Base-by-base conservation (phyloP, 2,888 invertebrate genomes). In the Ophion ventricosus region DNA sequence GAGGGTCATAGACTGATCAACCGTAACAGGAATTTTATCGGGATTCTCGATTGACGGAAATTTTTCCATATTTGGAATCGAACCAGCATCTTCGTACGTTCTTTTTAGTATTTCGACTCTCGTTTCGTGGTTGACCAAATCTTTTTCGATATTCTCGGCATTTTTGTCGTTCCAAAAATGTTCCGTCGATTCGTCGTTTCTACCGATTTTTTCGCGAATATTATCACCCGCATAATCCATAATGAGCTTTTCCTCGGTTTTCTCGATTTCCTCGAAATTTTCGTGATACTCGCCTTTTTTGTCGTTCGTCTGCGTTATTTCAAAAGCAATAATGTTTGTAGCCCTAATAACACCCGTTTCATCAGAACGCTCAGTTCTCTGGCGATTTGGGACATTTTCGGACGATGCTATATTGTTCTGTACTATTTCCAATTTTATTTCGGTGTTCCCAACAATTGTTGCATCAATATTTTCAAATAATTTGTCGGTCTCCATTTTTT, bases 181-280 rank as follows among this genome's bases (percentile, higher is more conserved):
- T 56, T 29, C 56, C 2, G 25, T 25, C 25, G 14, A 11, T 43
- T 43, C 23, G 14, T 14, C 17, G 14, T 35, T 43, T 43, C 40
- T 17, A 5, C 25, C 10, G 5, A 20, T 49, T 67, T 25, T 43
- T 67, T 49, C 49, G 3, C 2, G 5, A n/a, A 25, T 2, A 14
- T 49, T 20, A 2, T 23, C 17, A 67, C 25, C 23, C 10, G 49
- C 20, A 2, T 14, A 40, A 49, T 61, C n/a, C 7, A 11, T 11
- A 20, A 25, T 17, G n/a, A 0, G 2, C 14, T 78, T 35, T 11
- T 25, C 43, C 11, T 35, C 23, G 23, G 20, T 35, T 17, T 26
- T 59, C 17, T 78, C 61, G 4, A 49, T 69, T 29, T 54, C 23
- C 64, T 25, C 35, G 49, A 14, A 25, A 17, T 66, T 61, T 57